Conservation (phyloP, 2,797 vertebrate species). For the Micropoecilia bifurca region DNA sequence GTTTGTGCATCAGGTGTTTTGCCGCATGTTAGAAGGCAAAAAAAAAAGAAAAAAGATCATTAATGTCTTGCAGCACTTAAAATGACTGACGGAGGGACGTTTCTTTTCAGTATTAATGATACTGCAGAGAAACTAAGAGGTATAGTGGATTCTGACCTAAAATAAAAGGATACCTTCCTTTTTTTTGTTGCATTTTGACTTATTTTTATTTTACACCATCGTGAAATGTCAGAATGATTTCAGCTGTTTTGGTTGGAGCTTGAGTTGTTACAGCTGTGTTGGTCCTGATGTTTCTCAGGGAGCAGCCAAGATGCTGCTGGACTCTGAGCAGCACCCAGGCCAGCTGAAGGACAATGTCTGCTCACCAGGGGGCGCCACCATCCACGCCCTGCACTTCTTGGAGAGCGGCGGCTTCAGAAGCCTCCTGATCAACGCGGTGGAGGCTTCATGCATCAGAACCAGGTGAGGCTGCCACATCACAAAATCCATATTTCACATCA, state of each 20-base stretch:
- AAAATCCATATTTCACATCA: not conserved
- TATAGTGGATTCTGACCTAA: not conserved
- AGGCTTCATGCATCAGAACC: constrained; percentile 95
- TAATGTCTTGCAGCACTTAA: not conserved
- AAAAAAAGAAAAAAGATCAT: fast-evolving
- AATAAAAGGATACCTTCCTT: not conserved
- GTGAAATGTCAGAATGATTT: not conserved
- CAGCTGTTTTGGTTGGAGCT: not conserved
- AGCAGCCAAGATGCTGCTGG: constrained; percentile 94
- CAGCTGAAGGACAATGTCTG: constrained; percentile 97
- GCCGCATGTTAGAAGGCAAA: not conserved
- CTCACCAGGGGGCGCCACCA: constrained; percentile 94
- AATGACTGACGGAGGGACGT: not conserved
- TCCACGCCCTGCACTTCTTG: constrained; percentile 93
- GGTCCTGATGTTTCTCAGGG: constrained; percentile 78
- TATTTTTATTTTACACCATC: not conserved
- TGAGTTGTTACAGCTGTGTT: not conserved
- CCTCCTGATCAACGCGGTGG: constrained; percentile 94
- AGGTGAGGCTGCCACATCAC: constrained; percentile 71
- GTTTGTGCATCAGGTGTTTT: not conserved
- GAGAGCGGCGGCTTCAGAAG: constrained; percentile 97
- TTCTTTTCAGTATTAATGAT: too few relatives aligned
- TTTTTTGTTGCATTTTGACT: not conserved
- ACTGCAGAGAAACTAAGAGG: not conserved
- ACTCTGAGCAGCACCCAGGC: constrained; percentile 93